Evolutionary conservation across 2,797 vertebrate species (phyloP), one percentile per base, ranked within the genome.

Genomic region (Diplodus sargus): DNA sequence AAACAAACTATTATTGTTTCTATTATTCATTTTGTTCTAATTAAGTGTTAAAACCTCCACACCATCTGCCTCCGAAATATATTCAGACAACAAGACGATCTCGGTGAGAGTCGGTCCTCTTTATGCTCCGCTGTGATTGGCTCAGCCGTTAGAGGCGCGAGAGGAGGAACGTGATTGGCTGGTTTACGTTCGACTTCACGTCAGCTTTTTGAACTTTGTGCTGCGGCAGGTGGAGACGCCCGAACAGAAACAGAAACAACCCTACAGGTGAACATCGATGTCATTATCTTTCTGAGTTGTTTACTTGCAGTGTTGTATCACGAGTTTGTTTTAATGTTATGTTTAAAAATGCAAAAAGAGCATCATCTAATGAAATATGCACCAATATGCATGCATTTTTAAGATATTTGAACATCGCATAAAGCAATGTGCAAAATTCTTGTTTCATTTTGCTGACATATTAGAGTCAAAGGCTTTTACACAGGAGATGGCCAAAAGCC

Each of bases 1-100:
- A 64, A 74, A 57, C 22, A 20, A 74, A 57, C 30, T 51, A 7
- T 22, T 34, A 56, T 23, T 42, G 28, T 22, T 68, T 62, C 10
- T 22, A 48, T 67, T 52, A 53, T 49, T 67, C 13, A 39, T 67
- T n/a, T 25, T 11, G 20, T 4, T 42, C 22, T 58, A 47, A 71
- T 47, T 53, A 43, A 23, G 20, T 20, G 61, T n/a, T 30, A 22
- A 28, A 59, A 45, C 49, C 61, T 14, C 16, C 25, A 54, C n/a
- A 12, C 39, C 45, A 23, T 53, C 68, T 60, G 69, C 48, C 30
- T 59, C 25, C 15, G 15, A 34, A 9, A 34, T 34, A 34, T 34
- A 43, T 22, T 12, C 9, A 70, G 13, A 63, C 28, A 20, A 34
- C 34, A 34, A 34, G 8, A 34, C 8, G 34, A 34, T 34, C 34